Conservation (phyloP, 2,113 vertebrate species). For the Mormyrus iriodes region DNA sequence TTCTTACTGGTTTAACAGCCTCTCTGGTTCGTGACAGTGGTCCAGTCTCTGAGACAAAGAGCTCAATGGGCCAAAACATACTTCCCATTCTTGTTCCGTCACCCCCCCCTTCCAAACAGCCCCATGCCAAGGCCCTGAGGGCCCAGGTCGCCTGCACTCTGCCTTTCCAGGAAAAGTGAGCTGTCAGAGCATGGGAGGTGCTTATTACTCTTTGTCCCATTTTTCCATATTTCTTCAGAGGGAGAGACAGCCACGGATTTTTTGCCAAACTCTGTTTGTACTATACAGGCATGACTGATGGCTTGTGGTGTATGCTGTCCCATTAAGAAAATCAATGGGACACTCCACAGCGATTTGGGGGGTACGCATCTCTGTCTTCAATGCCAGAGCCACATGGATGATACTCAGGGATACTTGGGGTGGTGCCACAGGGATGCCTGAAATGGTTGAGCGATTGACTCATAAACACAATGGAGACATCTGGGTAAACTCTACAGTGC, state of each 20-base stretch:
- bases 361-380: neutral
- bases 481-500: neutral
- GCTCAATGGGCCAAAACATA: neutral
- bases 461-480: neutral
- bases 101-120: neutral
- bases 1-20: neutral
- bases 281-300: neutral
- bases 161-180: neutral
- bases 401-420: neutral
- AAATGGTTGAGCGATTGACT: neutral
- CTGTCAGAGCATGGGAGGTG: neutral
- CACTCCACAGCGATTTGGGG: neutral
- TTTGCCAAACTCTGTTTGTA: neutral
- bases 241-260: neutral
- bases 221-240: neutral
- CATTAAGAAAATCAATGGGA: slow-evolving; percentile 5
- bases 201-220: neutral
- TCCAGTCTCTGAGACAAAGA: neutral
- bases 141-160: neutral
- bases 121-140: neutral
- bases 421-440: neutral
- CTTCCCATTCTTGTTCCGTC: neutral
- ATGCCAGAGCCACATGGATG: neutral
- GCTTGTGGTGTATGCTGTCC: neutral
- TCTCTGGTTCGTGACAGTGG: neutral